Evolutionary conservation across 53 echinoderm and acorn worm genomes (phyloP).

Genomic region (Apostichopus leukothele): DNA sequence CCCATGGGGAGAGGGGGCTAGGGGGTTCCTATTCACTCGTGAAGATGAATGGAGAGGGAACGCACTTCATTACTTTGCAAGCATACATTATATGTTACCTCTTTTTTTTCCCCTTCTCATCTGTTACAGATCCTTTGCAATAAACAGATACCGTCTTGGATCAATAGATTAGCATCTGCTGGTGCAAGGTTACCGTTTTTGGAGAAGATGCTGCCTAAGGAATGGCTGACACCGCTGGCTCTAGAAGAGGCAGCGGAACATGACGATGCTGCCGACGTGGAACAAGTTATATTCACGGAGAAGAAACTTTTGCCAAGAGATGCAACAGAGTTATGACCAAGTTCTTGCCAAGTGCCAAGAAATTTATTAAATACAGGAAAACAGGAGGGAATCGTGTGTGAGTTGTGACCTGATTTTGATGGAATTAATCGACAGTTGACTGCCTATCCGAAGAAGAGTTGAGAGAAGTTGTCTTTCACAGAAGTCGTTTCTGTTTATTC

Average conservation of each 20-base stretch:
- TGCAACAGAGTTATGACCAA: slow-evolving; percentile 28
- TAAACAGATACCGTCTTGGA: slow-evolving; percentile 93
- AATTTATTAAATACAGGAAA: no score
- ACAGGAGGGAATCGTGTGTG: no score
- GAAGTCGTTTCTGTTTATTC: no score
- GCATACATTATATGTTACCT: background rate
- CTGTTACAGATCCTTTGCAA: slow-evolving; percentile 80
- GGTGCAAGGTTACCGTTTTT: slow-evolving; percentile 93
- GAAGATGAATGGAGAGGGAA: no score
- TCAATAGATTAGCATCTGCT: slow-evolving; percentile 90
- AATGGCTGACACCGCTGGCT: slow-evolving; percentile 94
- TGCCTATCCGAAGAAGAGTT: no score
- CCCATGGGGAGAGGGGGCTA: no score
- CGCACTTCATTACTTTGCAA: no score
- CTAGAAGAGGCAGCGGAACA: slow-evolving; percentile 67
- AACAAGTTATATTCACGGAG: slow-evolving; percentile 14
- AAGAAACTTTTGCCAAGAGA: slow-evolving; percentile 24
- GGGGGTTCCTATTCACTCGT: no score
- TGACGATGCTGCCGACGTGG: slow-evolving; percentile 7
- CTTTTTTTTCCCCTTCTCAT: background rate
- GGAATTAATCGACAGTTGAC: no score
- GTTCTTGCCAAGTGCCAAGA: background rate
- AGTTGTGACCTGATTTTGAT: no score
- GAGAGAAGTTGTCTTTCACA: no score
- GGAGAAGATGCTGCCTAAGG: slow-evolving; percentile 92